Evolutionary conservation across 2,888 invertebrate genomes (phyloP), one percentile per base, ranked within the genome.

Genomic region (Chalcis sispes): DNA sequence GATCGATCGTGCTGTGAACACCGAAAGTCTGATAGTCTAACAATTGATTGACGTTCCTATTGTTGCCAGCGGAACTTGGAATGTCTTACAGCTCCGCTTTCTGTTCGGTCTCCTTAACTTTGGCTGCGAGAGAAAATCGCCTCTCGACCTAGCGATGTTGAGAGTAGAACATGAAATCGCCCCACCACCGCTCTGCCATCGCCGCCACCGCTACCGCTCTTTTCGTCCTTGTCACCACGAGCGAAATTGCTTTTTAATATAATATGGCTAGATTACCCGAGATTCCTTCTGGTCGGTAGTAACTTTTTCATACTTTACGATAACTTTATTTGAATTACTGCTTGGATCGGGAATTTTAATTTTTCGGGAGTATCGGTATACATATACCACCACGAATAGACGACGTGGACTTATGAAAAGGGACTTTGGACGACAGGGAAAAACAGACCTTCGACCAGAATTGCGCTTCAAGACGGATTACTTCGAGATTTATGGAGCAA

Each of bases 41-140:
- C 82, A 83, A 82, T 82, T 77, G 81, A 80, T 78, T 79, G 80
- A 80, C 81, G 81, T 78, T 75, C 58, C 77, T 74, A 80, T 81
- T 83, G 81, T 82, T 79, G 73, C 70, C 40, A 70, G 25, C 71
- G 27, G 66, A 72, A 58, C 71, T 70, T 59, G 58, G 42, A 61
- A 69, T 76, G 77, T 75, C 81, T 80, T 80, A 65, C 62, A 40
- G 27, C 36, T 64, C 70, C 15, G 58, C 48, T 25, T 40, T 66
- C 80, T 77, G 72, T 81, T 48, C 80, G 78, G 75, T 80, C 81
- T 82, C 81, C 82, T 82, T 81, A 80, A 81, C 79, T 79, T 69
- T 71, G 56, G 61, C n/a, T 54, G 78, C 77, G 42, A 82, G 82
- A 78, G 83, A 80, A 71, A 82, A 82, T 80, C 78, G 79, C 78